These are phyloP conservation scores for Chamaea fasciata DNA, from an alignment of 2,113 vertebrate species.

Conservation along the genomic window DNA sequence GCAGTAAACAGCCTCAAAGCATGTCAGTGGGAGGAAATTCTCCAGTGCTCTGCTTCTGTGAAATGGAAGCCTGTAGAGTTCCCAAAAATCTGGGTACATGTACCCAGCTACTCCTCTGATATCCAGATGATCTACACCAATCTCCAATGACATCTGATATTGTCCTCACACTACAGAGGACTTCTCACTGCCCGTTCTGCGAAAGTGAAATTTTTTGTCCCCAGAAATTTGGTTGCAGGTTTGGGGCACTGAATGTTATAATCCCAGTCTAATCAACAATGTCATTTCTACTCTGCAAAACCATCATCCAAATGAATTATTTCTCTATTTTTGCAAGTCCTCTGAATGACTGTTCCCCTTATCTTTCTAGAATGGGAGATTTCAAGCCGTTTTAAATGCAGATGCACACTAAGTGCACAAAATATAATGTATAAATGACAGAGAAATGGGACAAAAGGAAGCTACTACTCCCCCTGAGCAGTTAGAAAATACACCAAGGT, in stretches of 20 bases:
- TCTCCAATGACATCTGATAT: neutral
- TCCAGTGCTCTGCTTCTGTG: neutral
- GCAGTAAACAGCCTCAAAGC: neutral
- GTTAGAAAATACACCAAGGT: neutral
- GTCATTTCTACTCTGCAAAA: neutral
- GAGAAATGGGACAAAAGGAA: neutral
- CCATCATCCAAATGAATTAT: neutral
- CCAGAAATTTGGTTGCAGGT: neutral
- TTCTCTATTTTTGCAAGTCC: neutral
- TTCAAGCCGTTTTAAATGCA: neutral
- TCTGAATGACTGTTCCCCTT: neutral
- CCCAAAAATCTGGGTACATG: neutral
- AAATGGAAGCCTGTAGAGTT: neutral
- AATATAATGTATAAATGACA: neutral
- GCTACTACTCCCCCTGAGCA: neutral
- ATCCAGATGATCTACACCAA: neutral
- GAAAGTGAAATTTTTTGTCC: neutral
- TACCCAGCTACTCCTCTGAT: neutral
- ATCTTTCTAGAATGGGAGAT: neutral
- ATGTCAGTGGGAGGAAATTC: neutral
- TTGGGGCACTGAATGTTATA: neutral
- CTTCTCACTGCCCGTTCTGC: rapidly evolving
- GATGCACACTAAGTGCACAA: neutral
- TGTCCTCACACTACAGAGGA: neutral
- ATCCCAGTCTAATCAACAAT: neutral